phyloP scores from a whole-genome alignment of 2,888 invertebrate species.

The Leptinotarsa tumamoca region DNA sequence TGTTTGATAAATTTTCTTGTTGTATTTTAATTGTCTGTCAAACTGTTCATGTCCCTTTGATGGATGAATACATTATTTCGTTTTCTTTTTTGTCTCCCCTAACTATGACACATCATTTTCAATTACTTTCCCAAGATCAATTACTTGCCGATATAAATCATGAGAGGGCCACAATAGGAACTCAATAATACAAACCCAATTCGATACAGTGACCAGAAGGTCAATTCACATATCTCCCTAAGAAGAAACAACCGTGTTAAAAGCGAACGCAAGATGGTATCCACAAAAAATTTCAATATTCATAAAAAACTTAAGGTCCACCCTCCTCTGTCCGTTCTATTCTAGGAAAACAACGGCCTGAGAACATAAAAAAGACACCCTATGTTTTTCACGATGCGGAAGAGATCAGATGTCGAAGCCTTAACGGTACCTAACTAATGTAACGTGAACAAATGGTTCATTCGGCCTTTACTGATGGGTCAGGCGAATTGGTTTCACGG shows the following conservation, averaged over 20 bases:
- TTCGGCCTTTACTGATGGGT: neutral
- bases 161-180: neutral
- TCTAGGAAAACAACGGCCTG: conserved; percentile 58
- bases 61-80: too few relatives aligned
- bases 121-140: neutral
- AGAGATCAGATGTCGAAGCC: conserved; percentile 29
- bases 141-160: neutral
- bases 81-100: neutral
- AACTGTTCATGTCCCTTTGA: too few relatives aligned
- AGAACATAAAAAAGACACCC: conserved; percentile 31
- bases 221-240: conserved; percentile 15
- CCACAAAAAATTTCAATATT: conserved; percentile 40
- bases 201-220: conserved; percentile 26
- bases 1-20: too few relatives aligned
- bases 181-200: conserved; percentile 4
- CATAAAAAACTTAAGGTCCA: conserved; percentile 41
- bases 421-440: conserved; percentile 35
- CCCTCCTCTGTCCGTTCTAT: conserved; percentile 53
- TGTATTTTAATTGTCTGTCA: too few relatives aligned
- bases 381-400: conserved; percentile 40
- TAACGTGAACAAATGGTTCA: conserved; percentile 16
- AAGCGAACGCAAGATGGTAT: conserved; percentile 23
- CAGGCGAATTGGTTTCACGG: neutral
- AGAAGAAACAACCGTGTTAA: conserved; percentile 20
- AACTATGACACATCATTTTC: neutral